Conservation (phyloP, 2,113 vertebrate species). For the Macquaria australasica region DNA sequence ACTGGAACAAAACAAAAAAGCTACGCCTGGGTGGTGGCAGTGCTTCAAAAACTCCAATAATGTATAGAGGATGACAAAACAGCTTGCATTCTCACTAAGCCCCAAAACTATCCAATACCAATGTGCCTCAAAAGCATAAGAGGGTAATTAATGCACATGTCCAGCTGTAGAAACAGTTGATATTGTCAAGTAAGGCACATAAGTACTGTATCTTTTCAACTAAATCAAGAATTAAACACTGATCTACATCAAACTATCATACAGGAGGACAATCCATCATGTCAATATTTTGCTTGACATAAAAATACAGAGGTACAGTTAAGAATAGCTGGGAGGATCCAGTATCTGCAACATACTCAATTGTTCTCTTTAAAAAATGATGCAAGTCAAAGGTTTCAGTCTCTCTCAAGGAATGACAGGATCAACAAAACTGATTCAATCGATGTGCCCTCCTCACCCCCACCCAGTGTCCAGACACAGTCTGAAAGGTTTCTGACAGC, state of each 20-base stretch:
- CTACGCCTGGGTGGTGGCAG: slow-evolving; percentile 9
- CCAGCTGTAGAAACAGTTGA: slow-evolving; percentile 87
- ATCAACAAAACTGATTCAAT: slow-evolving; percentile 51
- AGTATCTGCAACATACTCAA: slow-evolving; percentile 69
- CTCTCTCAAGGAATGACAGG: slow-evolving; percentile 80
- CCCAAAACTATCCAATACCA: slow-evolving; percentile 75
- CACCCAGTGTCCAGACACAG: slow-evolving; percentile 89
- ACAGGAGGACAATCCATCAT: slow-evolving; percentile 79
- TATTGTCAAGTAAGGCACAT: slow-evolving; percentile 92
- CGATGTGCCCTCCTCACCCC: slow-evolving; percentile 13
- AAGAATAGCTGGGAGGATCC: slow-evolving; percentile 47
- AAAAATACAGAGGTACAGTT: slow-evolving; percentile 62
- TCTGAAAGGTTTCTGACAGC: slow-evolving; percentile 61
- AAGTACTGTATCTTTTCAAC: slow-evolving; percentile 81
- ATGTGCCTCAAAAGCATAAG: slow-evolving; percentile 75
- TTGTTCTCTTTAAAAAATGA: slow-evolving; percentile 63
- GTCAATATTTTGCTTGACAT: slow-evolving; percentile 82
- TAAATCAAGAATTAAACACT: slow-evolving; percentile 79
- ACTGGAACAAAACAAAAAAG: slow-evolving; percentile 9
- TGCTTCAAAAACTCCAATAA: slow-evolving; percentile 46
- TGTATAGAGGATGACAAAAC: slow-evolving; percentile 26
- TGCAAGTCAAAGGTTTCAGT: slow-evolving; percentile 47
- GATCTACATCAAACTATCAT: slow-evolving; percentile 74
- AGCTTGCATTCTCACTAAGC: slow-evolving; percentile 32
- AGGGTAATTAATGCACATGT: slow-evolving; percentile 80